phyloP scores from a whole-genome alignment of 2,888 invertebrate genomes.

The Dryadula phaetusa region DNA sequence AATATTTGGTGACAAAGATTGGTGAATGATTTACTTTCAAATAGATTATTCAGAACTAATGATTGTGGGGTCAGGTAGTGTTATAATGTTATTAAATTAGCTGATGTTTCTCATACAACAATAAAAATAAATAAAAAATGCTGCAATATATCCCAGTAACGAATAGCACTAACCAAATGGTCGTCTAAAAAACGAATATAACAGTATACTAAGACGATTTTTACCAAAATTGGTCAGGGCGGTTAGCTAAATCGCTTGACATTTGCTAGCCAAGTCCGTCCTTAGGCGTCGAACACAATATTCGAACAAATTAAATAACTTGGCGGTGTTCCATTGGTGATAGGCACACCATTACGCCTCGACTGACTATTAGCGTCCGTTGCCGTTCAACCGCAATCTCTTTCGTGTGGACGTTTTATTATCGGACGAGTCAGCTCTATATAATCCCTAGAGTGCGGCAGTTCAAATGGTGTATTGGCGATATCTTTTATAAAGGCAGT shows the following conservation, averaged over 20 bases:
- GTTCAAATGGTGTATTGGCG: slow-evolving; percentile 52
- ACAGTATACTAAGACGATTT: not conserved
- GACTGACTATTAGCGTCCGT: slow-evolving; percentile 63
- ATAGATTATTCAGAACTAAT: too few relatives aligned
- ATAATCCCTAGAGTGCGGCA: slow-evolving; percentile 78
- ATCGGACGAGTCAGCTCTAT: slow-evolving; percentile 73
- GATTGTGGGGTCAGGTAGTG: too few relatives aligned
- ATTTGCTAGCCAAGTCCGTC: slow-evolving; percentile 24
- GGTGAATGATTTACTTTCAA: too few relatives aligned
- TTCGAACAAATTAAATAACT: slow-evolving; percentile 53
- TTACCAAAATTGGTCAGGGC: slow-evolving; percentile 6
- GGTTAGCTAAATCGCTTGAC: slow-evolving; percentile 19
- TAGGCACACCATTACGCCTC: slow-evolving; percentile 63
- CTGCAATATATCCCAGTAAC: not conserved
- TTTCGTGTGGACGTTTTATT: slow-evolving; percentile 81
- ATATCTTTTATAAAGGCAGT: slow-evolving; percentile 15
- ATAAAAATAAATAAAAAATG: not conserved
- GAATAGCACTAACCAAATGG: not conserved
- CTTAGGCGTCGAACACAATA: slow-evolving; percentile 36
- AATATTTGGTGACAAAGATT: too few relatives aligned
- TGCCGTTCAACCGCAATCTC: slow-evolving; percentile 64
- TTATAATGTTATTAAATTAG: too few relatives aligned
- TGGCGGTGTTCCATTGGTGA: slow-evolving; percentile 61
- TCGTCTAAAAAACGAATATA: not conserved
- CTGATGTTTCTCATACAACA: too few relatives aligned